These are phyloP conservation scores for Agrotis segetum DNA, from an alignment of 2,888 invertebrate genomes.

Conservation along the genomic window DNA sequence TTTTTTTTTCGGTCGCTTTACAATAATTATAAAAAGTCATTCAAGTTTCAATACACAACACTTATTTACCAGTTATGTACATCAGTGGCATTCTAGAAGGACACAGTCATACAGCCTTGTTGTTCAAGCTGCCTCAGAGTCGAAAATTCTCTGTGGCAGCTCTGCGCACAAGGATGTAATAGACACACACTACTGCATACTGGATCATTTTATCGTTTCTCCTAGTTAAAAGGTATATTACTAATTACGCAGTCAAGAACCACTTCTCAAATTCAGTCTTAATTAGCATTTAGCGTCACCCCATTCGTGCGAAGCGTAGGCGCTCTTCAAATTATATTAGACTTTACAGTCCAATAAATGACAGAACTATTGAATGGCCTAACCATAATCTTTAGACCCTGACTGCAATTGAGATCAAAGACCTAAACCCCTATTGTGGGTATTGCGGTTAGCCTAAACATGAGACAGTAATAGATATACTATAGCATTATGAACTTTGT, in stretches of 20 bases:
- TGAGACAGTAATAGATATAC: slow-evolving; percentile 3
- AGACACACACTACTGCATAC: too few species aligned
- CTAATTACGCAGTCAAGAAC: background rate
- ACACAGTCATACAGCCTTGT: too few species aligned
- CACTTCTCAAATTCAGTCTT: slow-evolving; percentile 11
- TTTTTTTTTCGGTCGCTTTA: too few species aligned
- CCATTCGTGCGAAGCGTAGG: slow-evolving; percentile 50
- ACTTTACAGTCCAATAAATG: slow-evolving; percentile 24
- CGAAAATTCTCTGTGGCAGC: too few species aligned
- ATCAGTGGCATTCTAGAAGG: too few species aligned
- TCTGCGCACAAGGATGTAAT: too few species aligned
- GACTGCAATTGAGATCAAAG: slow-evolving; percentile 59
- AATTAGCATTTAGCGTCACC: slow-evolving; percentile 28
- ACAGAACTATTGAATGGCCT: slow-evolving; percentile 30
- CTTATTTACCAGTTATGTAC: too few species aligned
- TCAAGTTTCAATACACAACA: background rate
- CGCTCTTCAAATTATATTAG: slow-evolving; percentile 44
- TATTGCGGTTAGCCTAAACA: slow-evolving; percentile 47
- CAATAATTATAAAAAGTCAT: too few species aligned
- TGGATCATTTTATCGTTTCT: background rate
- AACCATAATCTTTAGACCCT: slow-evolving; percentile 51
- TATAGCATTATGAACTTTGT: slow-evolving; percentile 15
- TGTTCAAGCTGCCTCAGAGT: too few species aligned
- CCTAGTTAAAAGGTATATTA: background rate
- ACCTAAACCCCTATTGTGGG: slow-evolving; percentile 53